Conservation (phyloP, 2,888 invertebrate genomes). For the Dryomyza anilis region DNA sequence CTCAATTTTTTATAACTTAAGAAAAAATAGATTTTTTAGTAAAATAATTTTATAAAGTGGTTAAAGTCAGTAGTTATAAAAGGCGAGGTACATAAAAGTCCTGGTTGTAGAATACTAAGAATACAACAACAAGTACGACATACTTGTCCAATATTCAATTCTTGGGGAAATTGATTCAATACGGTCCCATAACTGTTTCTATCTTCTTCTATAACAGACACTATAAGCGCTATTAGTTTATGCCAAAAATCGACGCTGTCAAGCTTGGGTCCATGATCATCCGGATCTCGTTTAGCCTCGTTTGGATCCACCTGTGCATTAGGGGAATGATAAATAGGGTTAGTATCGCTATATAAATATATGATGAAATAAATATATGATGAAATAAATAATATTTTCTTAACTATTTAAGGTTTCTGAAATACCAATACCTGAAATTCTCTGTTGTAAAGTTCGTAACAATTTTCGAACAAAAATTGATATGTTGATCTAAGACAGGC, state of each 20-base stretch:
- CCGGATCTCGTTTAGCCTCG: conserved; percentile 84
- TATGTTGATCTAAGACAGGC: conserved; percentile 98
- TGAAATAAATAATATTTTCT: neutral
- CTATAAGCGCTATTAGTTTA: conserved; percentile 93
- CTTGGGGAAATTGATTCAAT: conserved; percentile 98
- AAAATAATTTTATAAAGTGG: too few species aligned
- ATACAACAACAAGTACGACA: too few species aligned
- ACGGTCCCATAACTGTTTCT: conserved; percentile 97
- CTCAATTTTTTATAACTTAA: too few species aligned
- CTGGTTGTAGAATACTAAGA: too few species aligned
- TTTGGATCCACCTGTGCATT: conserved; percentile 78
- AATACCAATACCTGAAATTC: conserved; percentile 78
- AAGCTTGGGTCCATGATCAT: conserved; percentile 83
- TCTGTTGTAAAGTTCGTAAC: conserved; percentile 93
- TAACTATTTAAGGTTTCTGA: too few species aligned
- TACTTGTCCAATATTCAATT: conserved; percentile 96
- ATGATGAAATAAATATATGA: neutral
- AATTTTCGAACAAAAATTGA: conserved; percentile 99
- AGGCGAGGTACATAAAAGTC: too few species aligned
- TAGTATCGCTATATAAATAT: neutral
- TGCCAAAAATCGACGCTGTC: conserved; percentile 98
- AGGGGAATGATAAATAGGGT: neutral
- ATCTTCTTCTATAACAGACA: conserved; percentile 99
- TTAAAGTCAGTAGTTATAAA: too few species aligned
- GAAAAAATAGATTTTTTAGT: too few species aligned